Base-by-base conservation (phyloP, 1,140 invertebrate species). In the Papilio machaon region DNA sequence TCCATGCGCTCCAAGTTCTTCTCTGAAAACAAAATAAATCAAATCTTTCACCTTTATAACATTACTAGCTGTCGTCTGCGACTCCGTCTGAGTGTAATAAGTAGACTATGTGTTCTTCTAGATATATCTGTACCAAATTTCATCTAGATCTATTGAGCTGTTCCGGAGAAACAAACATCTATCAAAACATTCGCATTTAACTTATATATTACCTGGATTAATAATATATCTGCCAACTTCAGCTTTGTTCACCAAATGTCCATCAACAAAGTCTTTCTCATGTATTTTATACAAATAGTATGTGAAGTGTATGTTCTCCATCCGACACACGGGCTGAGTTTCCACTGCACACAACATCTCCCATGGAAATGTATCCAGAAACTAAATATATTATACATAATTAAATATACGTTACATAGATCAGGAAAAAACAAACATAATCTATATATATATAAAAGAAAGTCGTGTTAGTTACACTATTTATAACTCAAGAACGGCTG, bases 331-430 rank as follows among this genome's bases (percentile, higher is more conserved):
- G 10, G 97, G 96, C 76, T 97, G 95, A 47, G 95, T 88, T 73
- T 92, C 92, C 11, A 98, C 84, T 6, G 97, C 91, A 7, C 96
- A 95, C 75, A 97, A 92, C 79, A 96, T 96, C 93, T 98, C 97
- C 96, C 97, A 97, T 0, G 97, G 97, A 80, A 98, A 94, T 76
- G 95, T 95, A 91, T 98, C 97, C 46, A 98, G 88, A 73, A 94
- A 92, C 97, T 98, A 88, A 81, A 94, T 94, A 84, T 90, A 23
- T 67, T 49, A 49, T 47, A 49, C 2, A 73, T 38, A 81, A 30
- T 30, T 30, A 76, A 47, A 23, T 64, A 30, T 30, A 30, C 2
- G 23, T 30, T 30, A 30, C 23, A 30, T 30, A 30, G 23, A 30
- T 30, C 0, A 30, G 23, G 23, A 30, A 30, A 30, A 30, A 30